A percentile compares a stretch with the other conserved stretches of the same genome.
These are phyloP conservation scores for Daktulosphaira vitifoliae DNA, from an alignment of 1,140 invertebrate species.

Conservation along the genomic window DNA sequence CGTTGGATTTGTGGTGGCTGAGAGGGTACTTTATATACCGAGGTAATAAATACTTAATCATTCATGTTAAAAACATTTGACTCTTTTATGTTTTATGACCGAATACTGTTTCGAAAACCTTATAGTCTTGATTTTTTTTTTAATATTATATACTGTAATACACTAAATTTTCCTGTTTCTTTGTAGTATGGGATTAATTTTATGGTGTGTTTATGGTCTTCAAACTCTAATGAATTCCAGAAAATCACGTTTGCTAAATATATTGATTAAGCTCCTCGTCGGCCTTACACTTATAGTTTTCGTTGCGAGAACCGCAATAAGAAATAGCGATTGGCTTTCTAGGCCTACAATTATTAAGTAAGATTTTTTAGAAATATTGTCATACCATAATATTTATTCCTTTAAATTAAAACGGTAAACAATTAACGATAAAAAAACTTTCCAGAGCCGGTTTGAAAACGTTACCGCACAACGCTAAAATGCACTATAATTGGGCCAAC, in stretches of 20 bases:
- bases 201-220: slow-evolving; percentile 54
- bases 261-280: background rate
- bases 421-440: no score
- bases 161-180: background rate
- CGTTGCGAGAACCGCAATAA: slow-evolving; percentile 54
- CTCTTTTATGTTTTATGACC: no score
- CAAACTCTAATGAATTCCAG: slow-evolving; percentile 54
- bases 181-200: slow-evolving; percentile 56
- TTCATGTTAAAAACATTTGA: no score
- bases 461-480: slow-evolving; percentile 77
- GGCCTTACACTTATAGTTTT: slow-evolving; percentile 47
- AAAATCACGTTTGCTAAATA: background rate
- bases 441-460: slow-evolving; percentile 68
- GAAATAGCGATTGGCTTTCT: slow-evolving; percentile 70
- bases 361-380: slow-evolving; percentile 34
- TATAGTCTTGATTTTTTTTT: no score
- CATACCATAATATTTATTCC: no score
- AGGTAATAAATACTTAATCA: slow-evolving; percentile 50
- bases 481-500: slow-evolving; percentile 87
- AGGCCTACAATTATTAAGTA: slow-evolving; percentile 65
- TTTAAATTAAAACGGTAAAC: no score
- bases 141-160: no score
- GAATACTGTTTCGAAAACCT: no score
- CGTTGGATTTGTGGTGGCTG: slow-evolving; percentile 84
- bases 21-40: slow-evolving; percentile 81